Conservation (phyloP, 1,140 invertebrate genomes). For the Drosophila saltans region DNA sequence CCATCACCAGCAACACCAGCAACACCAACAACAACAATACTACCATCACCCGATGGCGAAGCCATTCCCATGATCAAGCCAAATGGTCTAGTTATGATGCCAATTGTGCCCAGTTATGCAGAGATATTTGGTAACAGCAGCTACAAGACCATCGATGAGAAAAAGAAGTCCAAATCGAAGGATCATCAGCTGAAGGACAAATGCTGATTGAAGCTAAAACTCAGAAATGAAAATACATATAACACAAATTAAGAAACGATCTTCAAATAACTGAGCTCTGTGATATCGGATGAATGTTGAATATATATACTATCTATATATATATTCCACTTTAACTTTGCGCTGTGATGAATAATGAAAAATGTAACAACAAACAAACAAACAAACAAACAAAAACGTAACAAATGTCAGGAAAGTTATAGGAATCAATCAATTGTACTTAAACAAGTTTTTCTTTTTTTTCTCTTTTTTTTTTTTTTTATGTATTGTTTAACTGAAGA, state of each 20-base stretch:
- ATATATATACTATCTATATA: conserved; percentile 18
- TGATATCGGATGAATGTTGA: conserved; percentile 62
- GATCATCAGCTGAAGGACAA: conserved; percentile 49
- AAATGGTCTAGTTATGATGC: conserved; percentile 56
- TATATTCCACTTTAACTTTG: conserved; percentile 56
- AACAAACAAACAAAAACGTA: conserved; percentile 31
- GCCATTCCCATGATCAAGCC: conserved; percentile 51
- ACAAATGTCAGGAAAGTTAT: conserved; percentile 22
- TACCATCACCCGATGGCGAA: conserved; percentile 49
- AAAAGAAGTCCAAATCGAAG: conserved; percentile 59
- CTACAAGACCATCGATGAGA: conserved; percentile 63
- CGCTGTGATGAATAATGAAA: conserved; percentile 63
- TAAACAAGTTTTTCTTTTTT: conserved; percentile 19
- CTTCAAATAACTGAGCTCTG: conserved; percentile 61
- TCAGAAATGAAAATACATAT: background rate
- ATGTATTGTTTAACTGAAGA: conserved; percentile 12
- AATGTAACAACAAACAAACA: background rate
- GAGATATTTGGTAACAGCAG: conserved; percentile 65
- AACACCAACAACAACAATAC: conserved; percentile 7
- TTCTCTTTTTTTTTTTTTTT: background rate
- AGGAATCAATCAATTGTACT: conserved; percentile 37
- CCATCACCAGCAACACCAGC: conserved; percentile 29
- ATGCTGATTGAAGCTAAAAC: conserved; percentile 25
- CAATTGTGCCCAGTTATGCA: conserved; percentile 70
- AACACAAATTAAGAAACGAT: background rate